These are phyloP conservation scores for Anoplius nigerrimus DNA, from an alignment of 2,888 invertebrate species.

Conservation along the genomic window DNA sequence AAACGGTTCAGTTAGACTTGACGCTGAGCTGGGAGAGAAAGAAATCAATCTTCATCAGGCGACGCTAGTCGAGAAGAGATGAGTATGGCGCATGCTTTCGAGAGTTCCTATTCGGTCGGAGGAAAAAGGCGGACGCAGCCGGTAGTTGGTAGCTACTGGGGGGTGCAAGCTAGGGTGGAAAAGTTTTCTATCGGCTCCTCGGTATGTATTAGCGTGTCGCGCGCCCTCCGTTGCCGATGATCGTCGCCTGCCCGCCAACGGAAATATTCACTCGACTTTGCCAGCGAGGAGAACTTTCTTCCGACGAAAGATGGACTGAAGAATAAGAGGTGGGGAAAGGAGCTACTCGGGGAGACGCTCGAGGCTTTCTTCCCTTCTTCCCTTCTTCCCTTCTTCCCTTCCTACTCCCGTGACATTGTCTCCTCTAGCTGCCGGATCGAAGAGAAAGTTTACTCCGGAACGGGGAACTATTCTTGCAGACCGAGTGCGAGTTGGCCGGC, in stretches of 20 bases:
- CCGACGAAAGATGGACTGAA: slow-evolving; percentile 32
- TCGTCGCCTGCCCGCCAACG: slow-evolving; percentile 49
- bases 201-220: slow-evolving; percentile 51
- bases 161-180: slow-evolving; percentile 17
- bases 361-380: no score
- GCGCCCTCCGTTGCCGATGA: slow-evolving; percentile 36
- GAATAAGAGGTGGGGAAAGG: neutral
- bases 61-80: no score
- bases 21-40: slow-evolving; percentile 53
- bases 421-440: slow-evolving; percentile 36
- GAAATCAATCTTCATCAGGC: slow-evolving; percentile 53
- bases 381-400: no score
- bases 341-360: neutral
- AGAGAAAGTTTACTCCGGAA: slow-evolving; percentile 58
- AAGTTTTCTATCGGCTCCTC: slow-evolving; percentile 55
- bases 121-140: no score
- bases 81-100: slow-evolving; percentile 40
- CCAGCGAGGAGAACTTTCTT: slow-evolving; percentile 53
- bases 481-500: slow-evolving; percentile 52
- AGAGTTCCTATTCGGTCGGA: slow-evolving; percentile 18
- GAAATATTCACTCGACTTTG: slow-evolving; percentile 61
- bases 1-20: no score
- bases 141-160: slow-evolving; percentile 34
- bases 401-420: no score
- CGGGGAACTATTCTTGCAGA: slow-evolving; percentile 63